Conservation (phyloP, 1,140 invertebrate genomes). For the Eumaeus atala region DNA sequence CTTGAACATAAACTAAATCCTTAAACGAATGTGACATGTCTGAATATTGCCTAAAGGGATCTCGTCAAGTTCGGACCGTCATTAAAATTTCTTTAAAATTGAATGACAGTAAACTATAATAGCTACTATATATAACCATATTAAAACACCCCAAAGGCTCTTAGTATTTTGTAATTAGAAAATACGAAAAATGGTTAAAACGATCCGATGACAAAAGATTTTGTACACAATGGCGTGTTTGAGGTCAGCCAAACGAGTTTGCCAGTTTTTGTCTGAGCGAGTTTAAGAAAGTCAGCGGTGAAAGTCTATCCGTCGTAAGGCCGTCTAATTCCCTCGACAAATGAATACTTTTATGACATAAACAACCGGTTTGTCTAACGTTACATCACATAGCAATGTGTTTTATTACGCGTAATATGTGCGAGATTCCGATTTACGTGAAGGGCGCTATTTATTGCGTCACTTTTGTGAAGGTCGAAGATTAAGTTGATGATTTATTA, state of each 20-base stretch:
- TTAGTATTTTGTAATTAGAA: too few species aligned
- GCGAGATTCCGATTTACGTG: not conserved
- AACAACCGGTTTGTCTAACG: conserved; percentile 48
- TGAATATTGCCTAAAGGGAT: too few species aligned
- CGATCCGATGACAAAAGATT: conserved; percentile 37
- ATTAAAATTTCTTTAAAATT: too few species aligned
- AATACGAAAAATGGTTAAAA: conserved; percentile 32
- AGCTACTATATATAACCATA: not conserved
- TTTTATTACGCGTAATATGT: not conserved
- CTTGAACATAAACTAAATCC: too few species aligned
- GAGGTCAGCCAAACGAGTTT: conserved; percentile 51
- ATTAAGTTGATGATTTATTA: too few species aligned
- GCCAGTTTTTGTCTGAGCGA: conserved; percentile 42
- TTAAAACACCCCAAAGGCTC: not conserved
- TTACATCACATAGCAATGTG: conserved; percentile 28
- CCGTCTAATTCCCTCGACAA: conserved; percentile 51
- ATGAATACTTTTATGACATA: conserved; percentile 59
- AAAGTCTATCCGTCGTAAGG: too few species aligned
- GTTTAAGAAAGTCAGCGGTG: conserved; percentile 57
- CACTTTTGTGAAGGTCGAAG: not conserved
- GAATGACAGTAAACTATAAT: not conserved
- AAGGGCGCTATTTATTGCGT: not conserved
- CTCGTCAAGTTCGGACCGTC: too few species aligned
- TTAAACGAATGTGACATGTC: too few species aligned
- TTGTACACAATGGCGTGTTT: conserved; percentile 38